These are phyloP conservation scores for Liasis olivaceus DNA, from an alignment of 2,797 vertebrate species.

Conservation along the genomic window DNA sequence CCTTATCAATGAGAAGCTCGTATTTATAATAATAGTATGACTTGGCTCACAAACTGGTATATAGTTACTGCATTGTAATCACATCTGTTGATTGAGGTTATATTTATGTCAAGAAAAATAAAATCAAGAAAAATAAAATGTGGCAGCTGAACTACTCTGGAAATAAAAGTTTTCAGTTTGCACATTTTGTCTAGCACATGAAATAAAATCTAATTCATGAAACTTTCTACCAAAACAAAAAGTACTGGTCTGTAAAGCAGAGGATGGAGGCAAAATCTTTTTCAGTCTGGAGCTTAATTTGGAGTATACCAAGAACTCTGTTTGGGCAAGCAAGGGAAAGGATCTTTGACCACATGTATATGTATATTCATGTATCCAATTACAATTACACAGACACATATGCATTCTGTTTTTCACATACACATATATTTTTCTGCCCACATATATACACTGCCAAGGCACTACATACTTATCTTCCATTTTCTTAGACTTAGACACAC, in stretches of 20 bases:
- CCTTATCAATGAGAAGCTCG: background rate
- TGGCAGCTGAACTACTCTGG: background rate
- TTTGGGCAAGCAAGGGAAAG: background rate
- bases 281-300: background rate
- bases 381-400: background rate
- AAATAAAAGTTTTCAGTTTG: background rate
- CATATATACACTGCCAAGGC: background rate
- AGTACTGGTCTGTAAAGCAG: background rate
- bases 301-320: background rate
- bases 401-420: background rate
- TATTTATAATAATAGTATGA: background rate
- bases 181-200: background rate
- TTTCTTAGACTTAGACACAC: background rate
- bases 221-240: background rate
- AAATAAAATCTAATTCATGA: background rate
- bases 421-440: background rate
- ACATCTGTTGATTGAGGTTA: constrained; percentile 5
- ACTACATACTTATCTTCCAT: background rate
- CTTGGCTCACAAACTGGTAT: background rate
- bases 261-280: background rate
- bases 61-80: background rate
- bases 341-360: background rate
- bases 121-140: background rate
- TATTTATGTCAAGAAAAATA: background rate
- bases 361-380: background rate